phyloP scores from a whole-genome alignment of 2,888 invertebrate species.

The Notodonta ziczac region DNA sequence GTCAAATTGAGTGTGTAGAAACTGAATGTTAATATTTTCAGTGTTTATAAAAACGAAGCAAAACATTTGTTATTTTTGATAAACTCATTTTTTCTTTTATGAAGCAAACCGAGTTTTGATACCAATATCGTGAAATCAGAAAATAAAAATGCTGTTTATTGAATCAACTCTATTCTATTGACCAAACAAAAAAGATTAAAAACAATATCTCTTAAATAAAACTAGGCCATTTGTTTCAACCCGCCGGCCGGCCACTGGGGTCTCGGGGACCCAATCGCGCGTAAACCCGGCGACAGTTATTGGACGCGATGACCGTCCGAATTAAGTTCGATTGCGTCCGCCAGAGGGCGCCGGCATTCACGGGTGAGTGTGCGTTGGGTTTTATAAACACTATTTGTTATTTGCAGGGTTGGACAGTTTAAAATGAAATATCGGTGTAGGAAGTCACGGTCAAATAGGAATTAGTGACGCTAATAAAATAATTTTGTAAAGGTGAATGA shows the following conservation, averaged over 20 bases:
- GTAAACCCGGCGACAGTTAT: constrained; percentile 61
- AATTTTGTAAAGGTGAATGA: neutral
- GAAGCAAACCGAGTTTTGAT: too few relatives aligned
- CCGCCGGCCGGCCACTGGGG: constrained; percentile 34
- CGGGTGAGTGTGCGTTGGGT: constrained; percentile 35
- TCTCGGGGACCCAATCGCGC: constrained; percentile 45
- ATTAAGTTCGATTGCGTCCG: constrained; percentile 52
- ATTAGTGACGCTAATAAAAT: constrained; percentile 5
- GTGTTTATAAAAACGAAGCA: too few relatives aligned
- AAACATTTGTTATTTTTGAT: too few relatives aligned
- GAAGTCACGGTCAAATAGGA: constrained; percentile 7
- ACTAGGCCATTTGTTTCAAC: constrained; percentile 40
- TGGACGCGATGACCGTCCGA: constrained; percentile 51
- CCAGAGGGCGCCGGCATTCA: constrained; percentile 28
- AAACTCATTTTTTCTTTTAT: too few relatives aligned
- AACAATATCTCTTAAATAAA: constrained; percentile 5
- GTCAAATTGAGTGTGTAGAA: too few relatives aligned
- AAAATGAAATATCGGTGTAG: constrained; percentile 11
- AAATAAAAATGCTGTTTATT: neutral
- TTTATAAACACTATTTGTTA: constrained; percentile 33
- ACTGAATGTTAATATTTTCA: too few relatives aligned
- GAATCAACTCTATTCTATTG: neutral
- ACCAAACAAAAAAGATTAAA: constrained; percentile 17
- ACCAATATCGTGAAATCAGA: too few relatives aligned
- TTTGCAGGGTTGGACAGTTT: constrained; percentile 13